Conservation (phyloP, 1,140 invertebrate species). For the Brachionus rotundiformis region DNA sequence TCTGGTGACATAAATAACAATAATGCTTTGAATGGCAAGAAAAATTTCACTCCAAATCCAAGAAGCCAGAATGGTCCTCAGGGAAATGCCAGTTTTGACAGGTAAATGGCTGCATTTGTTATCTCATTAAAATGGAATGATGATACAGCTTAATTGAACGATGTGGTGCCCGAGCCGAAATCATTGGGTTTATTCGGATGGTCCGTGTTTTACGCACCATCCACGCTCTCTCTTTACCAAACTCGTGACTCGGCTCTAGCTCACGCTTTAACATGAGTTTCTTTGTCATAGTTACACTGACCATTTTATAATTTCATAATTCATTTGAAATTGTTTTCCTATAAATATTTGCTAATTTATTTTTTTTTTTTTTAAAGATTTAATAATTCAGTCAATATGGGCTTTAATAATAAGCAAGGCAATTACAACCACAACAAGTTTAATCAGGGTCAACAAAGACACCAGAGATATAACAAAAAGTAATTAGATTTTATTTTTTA, state of each 20-base stretch:
- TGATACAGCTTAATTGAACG: conserved; percentile 8
- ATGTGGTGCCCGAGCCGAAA: neutral
- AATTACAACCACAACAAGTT: neutral
- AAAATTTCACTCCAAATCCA: neutral
- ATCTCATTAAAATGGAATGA: conserved; percentile 21
- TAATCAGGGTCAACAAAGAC: neutral
- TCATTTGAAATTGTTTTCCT: neutral
- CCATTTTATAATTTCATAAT: conserved; percentile 35
- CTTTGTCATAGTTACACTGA: conserved; percentile 48
- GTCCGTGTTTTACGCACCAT: conserved; percentile 11
- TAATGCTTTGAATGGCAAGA: conserved; percentile 23
- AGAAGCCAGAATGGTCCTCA: neutral
- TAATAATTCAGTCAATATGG: neutral
- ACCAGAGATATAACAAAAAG: conserved; percentile 9
- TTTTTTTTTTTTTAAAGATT: neutral
- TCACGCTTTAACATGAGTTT: conserved; percentile 7
- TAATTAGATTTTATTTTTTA: neutral
- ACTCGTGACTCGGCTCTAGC: neutral
- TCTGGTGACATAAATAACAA: conserved; percentile 46
- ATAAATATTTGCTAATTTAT: neutral
- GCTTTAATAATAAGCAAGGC: neutral
- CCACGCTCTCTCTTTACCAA: neutral
- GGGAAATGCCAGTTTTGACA: neutral
- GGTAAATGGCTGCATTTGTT: neutral
- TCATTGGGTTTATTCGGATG: neutral